Evolutionary conservation across 2,888 invertebrate genomes (phyloP).

Genomic region (Clitarchus hookeri): DNA sequence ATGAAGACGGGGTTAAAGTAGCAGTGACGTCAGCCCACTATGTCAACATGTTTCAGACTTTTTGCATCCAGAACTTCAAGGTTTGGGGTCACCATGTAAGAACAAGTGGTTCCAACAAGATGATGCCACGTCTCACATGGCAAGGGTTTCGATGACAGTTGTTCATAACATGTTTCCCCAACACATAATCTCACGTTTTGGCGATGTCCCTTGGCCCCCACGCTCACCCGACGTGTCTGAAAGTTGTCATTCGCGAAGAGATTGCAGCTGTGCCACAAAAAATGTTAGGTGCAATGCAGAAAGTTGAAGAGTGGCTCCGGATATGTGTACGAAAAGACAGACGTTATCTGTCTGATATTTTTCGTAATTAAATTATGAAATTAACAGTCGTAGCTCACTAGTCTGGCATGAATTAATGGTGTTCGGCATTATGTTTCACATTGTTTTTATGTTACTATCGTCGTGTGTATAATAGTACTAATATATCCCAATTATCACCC

Average conservation of each 20-base stretch:
- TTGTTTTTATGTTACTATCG: too few relatives aligned
- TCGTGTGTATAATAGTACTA: too few relatives aligned
- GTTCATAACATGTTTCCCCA: conserved; percentile 18
- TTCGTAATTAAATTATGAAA: too few relatives aligned
- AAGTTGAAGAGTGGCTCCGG: neutral
- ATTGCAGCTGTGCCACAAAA: neutral
- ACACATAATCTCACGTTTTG: conserved; percentile 21
- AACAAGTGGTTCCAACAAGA: conserved; percentile 27
- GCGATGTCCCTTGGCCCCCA: neutral
- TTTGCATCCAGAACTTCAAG: neutral
- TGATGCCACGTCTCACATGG: neutral
- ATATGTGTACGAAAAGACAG: neutral
- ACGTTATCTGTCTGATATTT: neutral
- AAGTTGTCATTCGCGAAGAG: neutral
- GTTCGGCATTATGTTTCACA: too few relatives aligned
- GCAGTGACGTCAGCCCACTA: neutral
- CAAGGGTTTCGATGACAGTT: neutral
- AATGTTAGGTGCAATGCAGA: neutral
- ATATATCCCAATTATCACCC: too few relatives aligned
- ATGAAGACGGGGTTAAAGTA: conserved; percentile 16
- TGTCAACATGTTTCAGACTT: neutral
- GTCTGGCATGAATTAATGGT: too few relatives aligned
- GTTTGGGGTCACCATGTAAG: neutral
- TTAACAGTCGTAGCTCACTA: too few relatives aligned
- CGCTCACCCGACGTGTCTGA: neutral